Base-by-base conservation (phyloP, 2,888 invertebrate species). In the Pristionchus mayeri region DNA sequence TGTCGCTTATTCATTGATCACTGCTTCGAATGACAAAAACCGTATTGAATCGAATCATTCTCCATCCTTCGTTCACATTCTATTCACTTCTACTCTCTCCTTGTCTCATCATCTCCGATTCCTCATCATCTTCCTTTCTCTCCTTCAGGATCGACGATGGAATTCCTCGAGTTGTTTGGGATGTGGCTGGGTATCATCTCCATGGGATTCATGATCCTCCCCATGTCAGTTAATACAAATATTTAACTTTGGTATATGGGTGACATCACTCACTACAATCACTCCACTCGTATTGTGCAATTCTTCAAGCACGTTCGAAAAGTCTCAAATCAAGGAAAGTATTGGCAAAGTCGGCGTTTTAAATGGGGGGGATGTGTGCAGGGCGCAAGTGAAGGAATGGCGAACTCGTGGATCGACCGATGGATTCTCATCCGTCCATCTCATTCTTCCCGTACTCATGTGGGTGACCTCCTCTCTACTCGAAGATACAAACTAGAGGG, bases 341-440 rank as follows among this genome's bases (percentile, higher is more conserved):
- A n/a, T n/a, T n/a, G n/a, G n/a, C n/a, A n/a, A n/a, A n/a, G n/a
- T n/a, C n/a, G n/a, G n/a, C n/a, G n/a, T n/a, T n/a, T n/a, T n/a
- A n/a, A n/a, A n/a, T n/a, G n/a, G n/a, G n/a, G n/a, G n/a, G n/a
- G n/a, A n/a, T n/a, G n/a, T n/a, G 57, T 87, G 34, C 63, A 88
- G 88, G 30, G 52, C 87, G 18, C 85, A 88, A 82, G 86, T 90
- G n/a, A 60, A 87, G 30, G 88, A 89, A 34, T 92, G 92, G 92
- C 87, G 85, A 50, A 87, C 88, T 34, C 85, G 91, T 27, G 92
- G 92, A 34, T 90, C 91, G 0, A 89, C 92, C 11, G 92, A 92
- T 52, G 92, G 92, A 27, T 92, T 92, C 87, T 91, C 91, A 71
- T 91, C 92, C 0, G 88, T 92, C 30, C 90, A 89, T 82, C 87